Evolutionary conservation across 2,113 vertebrate species (phyloP).

Genomic region (Ammodytes dubius): DNA sequence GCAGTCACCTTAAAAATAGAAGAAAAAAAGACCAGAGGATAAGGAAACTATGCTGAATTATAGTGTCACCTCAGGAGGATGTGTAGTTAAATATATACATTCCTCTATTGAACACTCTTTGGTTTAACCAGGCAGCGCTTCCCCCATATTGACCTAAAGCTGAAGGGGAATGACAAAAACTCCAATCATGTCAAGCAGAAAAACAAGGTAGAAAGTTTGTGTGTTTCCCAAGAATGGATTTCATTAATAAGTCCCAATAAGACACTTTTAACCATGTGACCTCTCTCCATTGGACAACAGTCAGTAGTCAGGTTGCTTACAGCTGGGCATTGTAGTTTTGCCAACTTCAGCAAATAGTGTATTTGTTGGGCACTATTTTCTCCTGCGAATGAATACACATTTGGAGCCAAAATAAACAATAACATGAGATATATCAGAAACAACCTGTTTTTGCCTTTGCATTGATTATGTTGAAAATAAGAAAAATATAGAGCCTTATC

Average conservation of each 20-base stretch:
- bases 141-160: constrained; percentile 6
- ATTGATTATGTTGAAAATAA: not conserved
- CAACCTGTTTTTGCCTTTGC: not conserved
- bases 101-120: constrained; percentile 30
- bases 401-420: not conserved
- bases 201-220: not conserved
- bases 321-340: not conserved
- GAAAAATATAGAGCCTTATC: not conserved
- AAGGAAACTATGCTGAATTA: constrained; percentile 10
- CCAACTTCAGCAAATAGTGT: not conserved
- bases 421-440: not conserved
- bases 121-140: constrained; percentile 29
- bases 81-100: constrained; percentile 37
- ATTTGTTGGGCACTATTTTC: not conserved
- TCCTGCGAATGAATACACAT: not conserved
- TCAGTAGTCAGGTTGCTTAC: not conserved
- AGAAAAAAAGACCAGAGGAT: constrained; percentile 19
- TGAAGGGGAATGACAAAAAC: constrained; percentile 14
- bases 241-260: not conserved
- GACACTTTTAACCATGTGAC: not conserved
- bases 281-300: not conserved
- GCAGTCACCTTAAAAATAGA: constrained; percentile 38
- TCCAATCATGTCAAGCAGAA: not conserved
- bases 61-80: constrained; percentile 7
- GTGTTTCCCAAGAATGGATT: not conserved